Evolutionary conservation across 2,888 invertebrate genomes (phyloP), one percentile per base, ranked within the genome.

Genomic region (Nesidiocoris tenuis): DNA sequence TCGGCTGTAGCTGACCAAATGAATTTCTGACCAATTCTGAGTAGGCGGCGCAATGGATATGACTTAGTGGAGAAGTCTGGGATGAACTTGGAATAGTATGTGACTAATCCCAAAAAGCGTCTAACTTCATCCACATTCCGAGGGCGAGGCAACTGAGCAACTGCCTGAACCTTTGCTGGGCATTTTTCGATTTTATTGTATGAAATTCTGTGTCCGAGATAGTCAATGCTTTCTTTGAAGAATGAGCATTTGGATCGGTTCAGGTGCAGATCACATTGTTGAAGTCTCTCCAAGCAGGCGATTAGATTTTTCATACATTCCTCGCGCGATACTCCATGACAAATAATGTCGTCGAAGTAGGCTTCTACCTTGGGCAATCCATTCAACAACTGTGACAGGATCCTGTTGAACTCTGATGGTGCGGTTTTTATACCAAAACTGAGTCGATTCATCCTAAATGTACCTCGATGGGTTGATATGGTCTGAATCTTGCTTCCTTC

Each of bases 11-110:
- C 12, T 7, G 39, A 7, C 39, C 39, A 39, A 12, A 39, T 39
- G 12, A 7, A 39, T 39, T 39, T 39, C 12, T 39, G 39, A 12
- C 12, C 12, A 12, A 39, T 12, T 39, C 39, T 39, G 39, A 39
- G 39, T 7, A 39, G 39, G 12, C 39, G 12, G 12, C 39, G 39
- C 12, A 39, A 12, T 7, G 39, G 39, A 39, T 39, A 39, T 39
- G 39, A 39, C 12, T 7, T 39, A 7, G 39, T 7, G 12, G 39
- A 39, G 39, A 7, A 39, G 39, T 39, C 39, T 19, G 72, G 72
- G 19, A 72, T 55, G 54, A 80, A 80, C 57, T 67, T 68, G 1
- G 79, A 75, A 61, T 80, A 80, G 72, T 78, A 80, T 9, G 79
- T 79, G 0, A 78, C 77, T 7, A 78, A 21, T 2, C 79, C 80